Base-by-base conservation (phyloP, 2,113 vertebrate genomes). In the Telmatochromis brichardi region DNA sequence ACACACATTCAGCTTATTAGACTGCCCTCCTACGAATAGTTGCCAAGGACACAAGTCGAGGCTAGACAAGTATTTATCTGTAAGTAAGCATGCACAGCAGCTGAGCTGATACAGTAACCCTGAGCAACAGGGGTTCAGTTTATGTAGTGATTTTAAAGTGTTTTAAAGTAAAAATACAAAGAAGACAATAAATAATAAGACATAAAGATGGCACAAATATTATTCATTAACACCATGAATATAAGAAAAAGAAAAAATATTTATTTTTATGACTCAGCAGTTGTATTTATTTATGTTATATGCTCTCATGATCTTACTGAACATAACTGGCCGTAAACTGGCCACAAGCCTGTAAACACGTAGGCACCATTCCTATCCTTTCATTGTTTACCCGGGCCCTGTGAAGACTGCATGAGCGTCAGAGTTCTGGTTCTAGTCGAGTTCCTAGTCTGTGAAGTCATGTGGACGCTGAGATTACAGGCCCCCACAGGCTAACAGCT, bases 361-460 rank as follows among this genome's bases (percentile, higher is more conserved):
- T 33, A 85, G 28, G 47, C 73, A 8, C 35, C 6, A 71, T 19
- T 53, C 65, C 84, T 86, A 71, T 83, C 87, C 33, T 68, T 37
- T 55, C 85, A 60, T 80, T 91, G 83, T 93, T 93, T 85, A 85
- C 68, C 31, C 37, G 76, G 73, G 53, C 86, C 57, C 73, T 33
- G 21, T 65, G 73, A 90, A 86, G 76, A 63, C 73, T 60, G 50
- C 50, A 11, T 14, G 86, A 89, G 79, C 90, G 40, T 88, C 87
- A 79, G 51, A 81, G 17, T 37, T 37, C 47, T 85, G 28, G 45
- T 9, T 68, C 63, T 37, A 68, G 63, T 37, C 4, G n/a, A 91
- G 92, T 90, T 89, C 89, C 76, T 54, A 21, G 76, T 51, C 89
- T 87, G 82, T 95, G 93, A 95, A 88, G 92, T 94, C 92, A 93